Base-by-base conservation (phyloP, 2,888 invertebrate species). In the Pseudanteris insignis region DNA sequence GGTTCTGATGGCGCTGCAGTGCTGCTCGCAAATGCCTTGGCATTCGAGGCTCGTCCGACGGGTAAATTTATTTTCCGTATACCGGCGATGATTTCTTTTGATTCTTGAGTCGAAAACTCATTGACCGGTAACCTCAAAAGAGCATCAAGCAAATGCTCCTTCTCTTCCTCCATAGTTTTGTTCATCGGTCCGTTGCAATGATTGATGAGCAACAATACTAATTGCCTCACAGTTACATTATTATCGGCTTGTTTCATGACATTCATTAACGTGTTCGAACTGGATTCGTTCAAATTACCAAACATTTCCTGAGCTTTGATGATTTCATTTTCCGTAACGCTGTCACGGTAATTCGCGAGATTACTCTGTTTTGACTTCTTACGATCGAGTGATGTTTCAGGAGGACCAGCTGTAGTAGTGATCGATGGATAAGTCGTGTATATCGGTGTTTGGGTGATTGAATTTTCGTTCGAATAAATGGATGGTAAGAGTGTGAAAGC, bases 191-290 rank as follows among this genome's bases (percentile, higher is more conserved):
- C 84, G 67, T 88, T 89, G 72, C 91, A 91, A 51, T 90, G 90
- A 70, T 89, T 91, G 11, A 92, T 90, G 55, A 92, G 80, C 14
- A 92, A 78, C 18, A 92, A 80, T 51, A 92, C 88, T 18, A 92
- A 81, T 63, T 90, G 84, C 38, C 88, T 83, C 0, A 91, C 90
- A 0, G 89, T 87, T 50, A 89, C 89, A 66, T 91, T 90, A 66
- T 86, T 86, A 67, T 88, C 88, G 0, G 91, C 91, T 74, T 90
- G 89, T 71, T 89, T 88, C 91, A 92, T 92, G 26, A 91, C 89
- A 59, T 86, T 86, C 84, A 91, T 86, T 46, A 92, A 82, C 66
- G 89, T 89, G 58, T 87, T 84, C 0, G 88, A 86, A 59, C 90
- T 89, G 0, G 89, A 87, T 6, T 88, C 88, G 70, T 92, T 91